Conservation (phyloP, 2,113 vertebrate genomes). For the Rhegmatorhina hoffmannsi region DNA sequence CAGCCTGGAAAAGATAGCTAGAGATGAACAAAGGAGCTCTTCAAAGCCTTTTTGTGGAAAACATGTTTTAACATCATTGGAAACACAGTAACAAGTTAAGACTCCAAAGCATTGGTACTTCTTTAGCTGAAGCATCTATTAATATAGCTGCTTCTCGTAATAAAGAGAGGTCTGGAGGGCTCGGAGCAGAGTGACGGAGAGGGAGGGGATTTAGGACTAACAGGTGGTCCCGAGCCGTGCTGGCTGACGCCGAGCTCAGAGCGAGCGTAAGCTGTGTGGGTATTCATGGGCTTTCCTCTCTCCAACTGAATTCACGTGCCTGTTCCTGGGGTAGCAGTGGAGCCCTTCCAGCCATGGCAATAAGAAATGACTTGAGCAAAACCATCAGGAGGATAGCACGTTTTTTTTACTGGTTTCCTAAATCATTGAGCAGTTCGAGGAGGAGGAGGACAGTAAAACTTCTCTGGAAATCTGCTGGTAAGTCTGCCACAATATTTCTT, state of each 20-base stretch:
- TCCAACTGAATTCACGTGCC: background rate
- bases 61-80: background rate
- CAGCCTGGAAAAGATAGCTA: background rate
- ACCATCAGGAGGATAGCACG: constrained; percentile 71
- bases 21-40: background rate
- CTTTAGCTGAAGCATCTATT: constrained; percentile 70
- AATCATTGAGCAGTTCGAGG: constrained; percentile 62
- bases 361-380: constrained; percentile 71
- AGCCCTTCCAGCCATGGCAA: constrained; percentile 55
- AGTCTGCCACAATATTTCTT: constrained; percentile 11
- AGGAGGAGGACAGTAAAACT: constrained; percentile 67
- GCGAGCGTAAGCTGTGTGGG: background rate
- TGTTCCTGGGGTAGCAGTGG: background rate
- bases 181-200: constrained; percentile 27
- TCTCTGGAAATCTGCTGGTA: constrained; percentile 70
- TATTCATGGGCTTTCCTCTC: constrained; percentile 10
- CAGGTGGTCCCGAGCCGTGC: constrained; percentile 72
- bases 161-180: constrained; percentile 65
- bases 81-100: constrained; percentile 44
- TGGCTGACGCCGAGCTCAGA: constrained; percentile 65
- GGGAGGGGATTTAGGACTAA: constrained; percentile 75
- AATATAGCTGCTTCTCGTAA: constrained; percentile 66
- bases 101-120: constrained; percentile 42
- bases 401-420: constrained; percentile 73
- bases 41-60: background rate